Evolutionary conservation across 2,888 invertebrate genomes (phyloP).

Genomic region (Synanthedon vespiformis): DNA sequence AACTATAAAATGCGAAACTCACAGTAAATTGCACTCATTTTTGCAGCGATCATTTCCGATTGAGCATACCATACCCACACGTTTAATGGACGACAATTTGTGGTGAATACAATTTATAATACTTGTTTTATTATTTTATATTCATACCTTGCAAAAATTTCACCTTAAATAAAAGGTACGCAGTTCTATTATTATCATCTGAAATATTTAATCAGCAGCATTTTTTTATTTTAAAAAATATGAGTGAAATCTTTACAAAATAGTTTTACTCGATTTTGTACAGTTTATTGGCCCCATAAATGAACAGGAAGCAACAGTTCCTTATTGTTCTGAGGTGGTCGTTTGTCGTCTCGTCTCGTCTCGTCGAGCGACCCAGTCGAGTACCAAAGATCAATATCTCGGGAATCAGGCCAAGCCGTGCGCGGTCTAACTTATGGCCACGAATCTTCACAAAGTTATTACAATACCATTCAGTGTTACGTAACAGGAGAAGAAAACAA

Average conservation of each 20-base stretch:
- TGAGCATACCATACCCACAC: conserved; percentile 21
- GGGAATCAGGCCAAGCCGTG: conserved; percentile 47
- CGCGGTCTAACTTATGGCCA: conserved; percentile 42
- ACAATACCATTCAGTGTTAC: conserved; percentile 34
- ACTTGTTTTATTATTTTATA: background rate
- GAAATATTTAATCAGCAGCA: no score
- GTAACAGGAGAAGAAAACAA: conserved; percentile 36
- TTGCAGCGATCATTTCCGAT: conserved; percentile 63
- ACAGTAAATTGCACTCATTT: conserved; percentile 58
- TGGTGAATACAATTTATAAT: background rate
- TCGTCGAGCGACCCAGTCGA: conserved; percentile 22
- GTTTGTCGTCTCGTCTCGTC: conserved; percentile 40
- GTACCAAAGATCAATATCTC: conserved; percentile 52
- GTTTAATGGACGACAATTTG: background rate
- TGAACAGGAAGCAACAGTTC: background rate
- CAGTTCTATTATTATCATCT: no score
- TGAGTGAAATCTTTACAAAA: no score
- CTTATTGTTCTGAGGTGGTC: conserved; percentile 7
- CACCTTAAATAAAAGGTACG: no score
- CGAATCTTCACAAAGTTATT: conserved; percentile 53
- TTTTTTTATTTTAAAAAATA: no score
- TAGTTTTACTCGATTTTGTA: no score
- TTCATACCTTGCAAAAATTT: no score
- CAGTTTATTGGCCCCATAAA: no score
- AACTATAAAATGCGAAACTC: conserved; percentile 49